Evolutionary conservation across 2,113 vertebrate genomes (phyloP).

Genomic region (Boleophthalmus pectinirostris): DNA sequence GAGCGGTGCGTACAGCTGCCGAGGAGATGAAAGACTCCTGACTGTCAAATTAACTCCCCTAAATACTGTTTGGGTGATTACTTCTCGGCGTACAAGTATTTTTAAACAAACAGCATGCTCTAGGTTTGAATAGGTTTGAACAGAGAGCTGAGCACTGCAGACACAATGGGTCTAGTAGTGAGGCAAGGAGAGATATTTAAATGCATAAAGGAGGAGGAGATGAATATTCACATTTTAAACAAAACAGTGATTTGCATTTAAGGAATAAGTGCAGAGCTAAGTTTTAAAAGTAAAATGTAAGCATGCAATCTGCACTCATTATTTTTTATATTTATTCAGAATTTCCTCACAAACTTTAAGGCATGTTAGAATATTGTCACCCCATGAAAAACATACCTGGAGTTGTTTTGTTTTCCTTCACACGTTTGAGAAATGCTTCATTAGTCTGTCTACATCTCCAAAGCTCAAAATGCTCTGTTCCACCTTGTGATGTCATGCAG

Average conservation of each 20-base stretch:
- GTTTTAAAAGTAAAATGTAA: too few species aligned
- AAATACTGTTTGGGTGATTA: conserved; percentile 57
- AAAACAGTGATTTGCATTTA: neutral
- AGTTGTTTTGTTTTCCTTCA: too few species aligned
- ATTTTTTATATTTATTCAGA: too few species aligned
- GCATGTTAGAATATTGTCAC: too few species aligned
- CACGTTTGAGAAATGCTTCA: too few species aligned
- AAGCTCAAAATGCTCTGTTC: too few species aligned
- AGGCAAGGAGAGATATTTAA: neutral
- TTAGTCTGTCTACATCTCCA: too few species aligned
- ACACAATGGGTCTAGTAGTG: conserved; percentile 12
- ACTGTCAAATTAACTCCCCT: conserved; percentile 65
- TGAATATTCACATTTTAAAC: neutral
- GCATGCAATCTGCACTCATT: too few species aligned
- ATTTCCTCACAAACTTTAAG: too few species aligned
- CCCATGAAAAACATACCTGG: too few species aligned
- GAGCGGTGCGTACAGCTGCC: conserved; percentile 44
- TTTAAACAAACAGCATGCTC: conserved; percentile 13
- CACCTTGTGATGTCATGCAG: too few species aligned
- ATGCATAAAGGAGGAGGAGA: neutral
- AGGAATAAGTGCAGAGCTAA: neutral
- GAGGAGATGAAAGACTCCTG: conserved; percentile 54
- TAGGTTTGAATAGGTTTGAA: conserved; percentile 24
- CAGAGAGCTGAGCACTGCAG: conserved; percentile 17
- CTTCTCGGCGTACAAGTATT: conserved; percentile 28